Percentiles rank a stretch among this genome's conserved stretches.
These are phyloP conservation scores for Pogonognathellus flavescens DNA, from an alignment of 1,140 invertebrate species.

Conservation along the genomic window DNA sequence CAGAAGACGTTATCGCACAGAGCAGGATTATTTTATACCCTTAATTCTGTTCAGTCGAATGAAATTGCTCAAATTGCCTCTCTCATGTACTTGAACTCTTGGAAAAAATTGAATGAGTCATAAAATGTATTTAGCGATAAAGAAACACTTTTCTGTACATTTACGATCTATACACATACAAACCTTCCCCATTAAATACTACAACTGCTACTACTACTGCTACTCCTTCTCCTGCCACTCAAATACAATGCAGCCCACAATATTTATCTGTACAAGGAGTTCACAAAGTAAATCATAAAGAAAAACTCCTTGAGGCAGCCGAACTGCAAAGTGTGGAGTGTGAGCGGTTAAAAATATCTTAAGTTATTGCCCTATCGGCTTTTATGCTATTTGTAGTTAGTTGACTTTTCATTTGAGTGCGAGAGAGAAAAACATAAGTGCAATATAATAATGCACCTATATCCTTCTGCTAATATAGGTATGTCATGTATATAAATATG, in stretches of 20 bases:
- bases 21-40: background rate
- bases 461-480: too few species aligned
- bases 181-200: background rate
- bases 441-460: conserved; percentile 8
- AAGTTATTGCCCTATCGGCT: conserved; percentile 41
- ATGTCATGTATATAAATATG: too few species aligned
- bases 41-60: background rate
- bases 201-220: conserved; percentile 17
- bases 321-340: background rate
- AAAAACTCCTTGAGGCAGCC: conserved; percentile 15
- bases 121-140: conserved; percentile 48
- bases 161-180: conserved; percentile 15
- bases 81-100: conserved; percentile 9
- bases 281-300: background rate
- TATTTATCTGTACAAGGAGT: conserved; percentile 1
- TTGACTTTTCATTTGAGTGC: background rate
- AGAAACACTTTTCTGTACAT: conserved; percentile 25
- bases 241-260: conserved; percentile 19
- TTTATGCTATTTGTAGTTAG: conserved; percentile 5
- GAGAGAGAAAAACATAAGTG: background rate
- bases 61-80: conserved; percentile 4
- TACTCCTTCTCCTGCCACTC: too few species aligned
- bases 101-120: conserved; percentile 44
- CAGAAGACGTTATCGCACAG: background rate
- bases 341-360: conserved; percentile 45